Conservation (phyloP, 2,797 vertebrate species). For the Xiphophorus birchmanni region DNA sequence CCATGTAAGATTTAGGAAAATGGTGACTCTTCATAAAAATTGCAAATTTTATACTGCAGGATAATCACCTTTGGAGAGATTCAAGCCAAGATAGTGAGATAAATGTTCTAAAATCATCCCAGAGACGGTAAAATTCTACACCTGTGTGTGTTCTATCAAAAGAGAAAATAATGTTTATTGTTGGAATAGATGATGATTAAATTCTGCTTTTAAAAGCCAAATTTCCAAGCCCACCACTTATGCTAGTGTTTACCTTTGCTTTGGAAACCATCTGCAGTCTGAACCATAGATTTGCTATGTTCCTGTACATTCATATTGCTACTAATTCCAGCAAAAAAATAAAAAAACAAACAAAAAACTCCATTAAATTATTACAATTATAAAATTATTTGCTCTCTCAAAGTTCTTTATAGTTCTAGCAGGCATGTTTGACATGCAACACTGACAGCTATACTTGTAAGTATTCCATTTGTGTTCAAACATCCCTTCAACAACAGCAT, state of each 20-base stretch:
- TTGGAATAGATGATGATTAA: constrained; percentile 44
- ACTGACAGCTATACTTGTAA: constrained; percentile 29
- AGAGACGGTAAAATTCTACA: constrained; percentile 14
- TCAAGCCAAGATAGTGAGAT: constrained; percentile 11
- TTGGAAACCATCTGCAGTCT: constrained; percentile 27
- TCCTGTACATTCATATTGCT: constrained; percentile 1
- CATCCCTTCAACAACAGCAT: constrained; percentile 24
- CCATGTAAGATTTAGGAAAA: not conserved
- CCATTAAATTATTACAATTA: not conserved
- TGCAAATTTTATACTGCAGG: constrained; percentile 9
- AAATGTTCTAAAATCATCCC: constrained; percentile 25
- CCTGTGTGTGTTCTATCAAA: constrained; percentile 25
- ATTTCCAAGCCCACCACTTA: constrained; percentile 42
- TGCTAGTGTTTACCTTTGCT: constrained; percentile 39
- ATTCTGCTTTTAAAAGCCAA: constrained; percentile 33
- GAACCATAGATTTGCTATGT: not conserved
- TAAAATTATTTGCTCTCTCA: not conserved
- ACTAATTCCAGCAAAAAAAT: not conserved
- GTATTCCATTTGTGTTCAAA: constrained; percentile 47
- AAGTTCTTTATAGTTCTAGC: not conserved
- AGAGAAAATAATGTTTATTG: constrained; percentile 39
- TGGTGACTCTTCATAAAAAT: not conserved
- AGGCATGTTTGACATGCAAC: not conserved
- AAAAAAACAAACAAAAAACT: too few species aligned
- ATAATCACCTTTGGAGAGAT: constrained; percentile 8